Evolutionary conservation across 2,888 invertebrate species (phyloP).

Genomic region (Taenaris catops): DNA sequence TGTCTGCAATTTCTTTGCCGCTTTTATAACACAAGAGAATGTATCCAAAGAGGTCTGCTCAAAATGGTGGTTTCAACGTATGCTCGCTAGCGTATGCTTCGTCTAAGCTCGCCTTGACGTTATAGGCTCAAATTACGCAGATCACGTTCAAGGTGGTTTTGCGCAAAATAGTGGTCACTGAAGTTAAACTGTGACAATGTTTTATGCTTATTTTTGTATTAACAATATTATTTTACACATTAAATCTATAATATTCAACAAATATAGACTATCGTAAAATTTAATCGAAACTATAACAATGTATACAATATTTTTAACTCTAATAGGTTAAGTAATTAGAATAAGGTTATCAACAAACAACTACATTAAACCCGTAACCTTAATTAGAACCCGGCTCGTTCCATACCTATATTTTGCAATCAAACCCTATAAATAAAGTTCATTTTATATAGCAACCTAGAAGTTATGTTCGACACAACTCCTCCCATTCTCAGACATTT

Average conservation of each 20-base stretch:
- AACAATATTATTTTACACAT: too few species aligned
- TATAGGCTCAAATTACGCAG: constrained; percentile 68
- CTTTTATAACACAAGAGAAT: constrained; percentile 34
- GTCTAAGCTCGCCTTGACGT: constrained; percentile 66
- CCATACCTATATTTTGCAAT: constrained; percentile 33
- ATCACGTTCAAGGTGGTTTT: constrained; percentile 74
- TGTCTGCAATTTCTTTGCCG: constrained; percentile 32
- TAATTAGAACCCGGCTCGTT: constrained; percentile 12
- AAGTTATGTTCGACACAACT: constrained; percentile 46
- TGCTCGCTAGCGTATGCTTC: constrained; percentile 50
- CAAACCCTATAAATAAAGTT: constrained; percentile 36
- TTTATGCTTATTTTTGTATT: not conserved
- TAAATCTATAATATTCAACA: too few species aligned
- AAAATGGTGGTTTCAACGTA: constrained; percentile 50
- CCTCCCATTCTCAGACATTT: constrained; percentile 59
- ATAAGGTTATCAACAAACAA: constrained; percentile 5
- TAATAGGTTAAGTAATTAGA: too few species aligned
- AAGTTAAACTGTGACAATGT: constrained; percentile 40
- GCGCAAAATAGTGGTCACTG: constrained; percentile 45
- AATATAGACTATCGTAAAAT: too few species aligned
- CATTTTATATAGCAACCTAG: constrained; percentile 29
- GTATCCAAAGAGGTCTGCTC: constrained; percentile 44
- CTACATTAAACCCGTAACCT: constrained; percentile 2
- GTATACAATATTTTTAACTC: too few species aligned
- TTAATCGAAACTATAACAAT: too few species aligned